Base-by-base conservation (phyloP, 2,888 invertebrate genomes). In the Cephonodes hylas region DNA sequence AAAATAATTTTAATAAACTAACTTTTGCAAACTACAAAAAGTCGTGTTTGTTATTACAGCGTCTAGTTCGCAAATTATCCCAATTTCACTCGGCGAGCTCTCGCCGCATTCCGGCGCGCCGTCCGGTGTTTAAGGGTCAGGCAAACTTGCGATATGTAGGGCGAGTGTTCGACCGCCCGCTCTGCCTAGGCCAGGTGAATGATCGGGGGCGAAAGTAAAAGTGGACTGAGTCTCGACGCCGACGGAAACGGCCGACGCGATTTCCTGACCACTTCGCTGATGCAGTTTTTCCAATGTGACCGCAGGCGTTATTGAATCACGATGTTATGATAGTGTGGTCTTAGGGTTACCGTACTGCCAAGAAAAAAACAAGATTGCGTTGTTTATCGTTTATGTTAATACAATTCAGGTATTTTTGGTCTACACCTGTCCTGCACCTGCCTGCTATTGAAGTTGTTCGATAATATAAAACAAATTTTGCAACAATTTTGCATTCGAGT, bases 151-250 rank as follows among this genome's bases (percentile, higher is more conserved):
- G 73, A 66, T 74, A 83, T 81, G 77, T 81, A 80, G 83, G 82
- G 76, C 83, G 76, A 59, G 70, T 72, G 74, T 80, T 79, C 74
- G 73, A 69, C 70, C 77, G 80, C 71, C 65, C 66, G 31, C 69
- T 65, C 65, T 63, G 71, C 75, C 72, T 72, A 63, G 75, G 67
- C 76, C 82, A 85, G 88, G 89, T 88, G 88, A 89, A 88, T 75
- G 89, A 79, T 84, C 87, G 76, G 66, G 71, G 76, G 86, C 81
- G 88, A 89, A 90, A 90, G 89, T 89, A 89, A 90, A 89, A 89
- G 89, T 88, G 83, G 79, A 72, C 74, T 72, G 71, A 71, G 77
- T 71, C 75, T 78, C 69, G 66, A 63, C 76, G 75, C 61, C 71
- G 69, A 71, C 81, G 77, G 82, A 83, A 79, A 82, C 79, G 75